Conservation (phyloP, 1,140 invertebrate genomes). For the Platyscapa corneri region DNA sequence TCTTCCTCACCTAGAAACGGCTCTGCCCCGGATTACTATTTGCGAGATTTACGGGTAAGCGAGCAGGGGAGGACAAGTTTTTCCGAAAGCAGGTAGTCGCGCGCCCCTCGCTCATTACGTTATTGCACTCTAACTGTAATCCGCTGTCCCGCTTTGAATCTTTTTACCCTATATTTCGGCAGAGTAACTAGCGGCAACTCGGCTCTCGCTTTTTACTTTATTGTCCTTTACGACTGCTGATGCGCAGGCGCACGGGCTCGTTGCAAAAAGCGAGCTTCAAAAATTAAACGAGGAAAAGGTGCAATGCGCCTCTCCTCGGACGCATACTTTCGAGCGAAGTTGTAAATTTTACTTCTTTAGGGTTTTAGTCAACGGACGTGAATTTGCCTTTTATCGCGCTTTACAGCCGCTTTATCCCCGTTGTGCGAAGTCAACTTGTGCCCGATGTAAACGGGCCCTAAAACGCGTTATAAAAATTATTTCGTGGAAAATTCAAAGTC, state of each 20-base stretch:
- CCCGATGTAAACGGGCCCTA: neutral
- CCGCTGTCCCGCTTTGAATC: neutral
- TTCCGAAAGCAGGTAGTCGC: slow-evolving; percentile 20
- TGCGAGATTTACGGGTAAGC: neutral
- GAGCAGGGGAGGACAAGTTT: neutral
- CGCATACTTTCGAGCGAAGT: slow-evolving; percentile 25
- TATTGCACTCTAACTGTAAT: slow-evolving; percentile 29
- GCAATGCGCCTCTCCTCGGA: neutral
- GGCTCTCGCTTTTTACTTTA: slow-evolving; percentile 39
- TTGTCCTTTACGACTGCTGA: slow-evolving; percentile 38
- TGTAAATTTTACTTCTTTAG: slow-evolving; percentile 40
- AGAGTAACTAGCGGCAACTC: neutral
- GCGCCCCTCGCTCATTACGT: slow-evolving; percentile 40
- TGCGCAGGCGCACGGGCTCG: neutral
- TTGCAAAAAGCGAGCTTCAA: no score
- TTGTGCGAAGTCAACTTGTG: neutral
- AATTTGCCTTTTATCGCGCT: slow-evolving; percentile 33
- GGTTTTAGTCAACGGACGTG: slow-evolving; percentile 31
- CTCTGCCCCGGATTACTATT: neutral
- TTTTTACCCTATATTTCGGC: neutral
- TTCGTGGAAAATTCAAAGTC: neutral
- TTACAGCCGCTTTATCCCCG: neutral
- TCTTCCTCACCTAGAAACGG: no score
- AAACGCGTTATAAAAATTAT: neutral
- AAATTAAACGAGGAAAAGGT: slow-evolving; percentile 45